These are phyloP conservation scores for Polypedilum vanderplanki DNA, from an alignment of 1,140 invertebrate genomes.

Conservation along the genomic window DNA sequence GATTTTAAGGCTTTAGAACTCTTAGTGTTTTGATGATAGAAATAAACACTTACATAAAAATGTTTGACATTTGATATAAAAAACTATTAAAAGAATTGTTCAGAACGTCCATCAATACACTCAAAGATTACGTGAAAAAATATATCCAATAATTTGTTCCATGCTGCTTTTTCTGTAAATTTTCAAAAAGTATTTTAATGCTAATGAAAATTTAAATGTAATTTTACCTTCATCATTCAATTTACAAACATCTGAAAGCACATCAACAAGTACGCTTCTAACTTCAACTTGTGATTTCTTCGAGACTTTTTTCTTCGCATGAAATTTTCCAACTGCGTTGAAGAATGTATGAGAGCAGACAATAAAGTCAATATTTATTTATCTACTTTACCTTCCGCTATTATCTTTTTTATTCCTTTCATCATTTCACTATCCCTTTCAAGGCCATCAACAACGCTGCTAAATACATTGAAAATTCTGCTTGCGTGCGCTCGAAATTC, in stretches of 20 bases:
- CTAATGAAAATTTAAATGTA: neutral
- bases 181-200: neutral
- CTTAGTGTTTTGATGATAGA: too few relatives aligned
- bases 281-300: neutral
- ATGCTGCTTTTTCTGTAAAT: neutral
- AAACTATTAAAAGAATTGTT: constrained; percentile 17
- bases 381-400: neutral
- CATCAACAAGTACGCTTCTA: neutral
- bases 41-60: too few relatives aligned
- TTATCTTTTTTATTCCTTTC: neutral
- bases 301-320: neutral
- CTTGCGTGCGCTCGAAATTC: neutral
- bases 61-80: too few relatives aligned
- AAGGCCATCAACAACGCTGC: neutral
- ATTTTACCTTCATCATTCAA: neutral
- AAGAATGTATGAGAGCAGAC: neutral
- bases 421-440: neutral
- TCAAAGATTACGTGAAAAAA: neutral
- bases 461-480: constrained; percentile 1
- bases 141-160: neutral
- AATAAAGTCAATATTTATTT: neutral
- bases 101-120: constrained; percentile 5
- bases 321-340: neutral
- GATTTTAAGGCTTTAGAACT: too few relatives aligned
- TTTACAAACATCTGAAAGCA: neutral